Evolutionary conservation across 2,888 invertebrate genomes (phyloP), one percentile per base, ranked within the genome.

Genomic region (Axea sp.): DNA sequence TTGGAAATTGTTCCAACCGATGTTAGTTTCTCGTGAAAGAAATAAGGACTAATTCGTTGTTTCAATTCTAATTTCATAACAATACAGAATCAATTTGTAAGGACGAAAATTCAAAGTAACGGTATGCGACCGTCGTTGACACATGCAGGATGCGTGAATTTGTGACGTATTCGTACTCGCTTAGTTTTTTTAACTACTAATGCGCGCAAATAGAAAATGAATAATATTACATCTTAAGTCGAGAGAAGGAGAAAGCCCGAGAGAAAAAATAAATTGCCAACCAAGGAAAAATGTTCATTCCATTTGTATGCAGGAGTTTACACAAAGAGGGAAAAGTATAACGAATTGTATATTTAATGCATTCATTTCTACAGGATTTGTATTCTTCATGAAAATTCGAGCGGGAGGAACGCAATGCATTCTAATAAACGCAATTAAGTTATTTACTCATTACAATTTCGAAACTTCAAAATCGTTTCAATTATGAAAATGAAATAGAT

Each of bases 271-370:
- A 35, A 35, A 35, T 15, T 26, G 14, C 7, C 12, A 26, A 43
- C 14, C 6, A 26, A 26, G 26, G 14, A 19, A 43, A 26, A 43
- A 26, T 43, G 26, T 41, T 24, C 39, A 24, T 24, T 24, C 39
- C 24, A 41, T 43, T 43, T 43, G 43, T 43, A 43, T 43, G 43
- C 43, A 26, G 26, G 43, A 14, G 43, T 26, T 26, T 26, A 43
- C 26, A 26, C 26, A 43, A 26, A 43, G 43, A 24, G 26, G 14
- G 14, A 26, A 43, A 43, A 26, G 43, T 43, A 24, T 43, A 43
- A 43, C 43, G 14, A 43, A 26, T 26, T 43, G 43, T 43, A 43
- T 26, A 43, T 43, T 26, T 26, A 43, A 43, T 43, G 43, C 43
- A n/a, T 43, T 43, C 26, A 41, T 43, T 43, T 43, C 26, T 26